phyloP scores from a whole-genome alignment of 2,113 vertebrate genomes.

The Sisor rabdophorus region DNA sequence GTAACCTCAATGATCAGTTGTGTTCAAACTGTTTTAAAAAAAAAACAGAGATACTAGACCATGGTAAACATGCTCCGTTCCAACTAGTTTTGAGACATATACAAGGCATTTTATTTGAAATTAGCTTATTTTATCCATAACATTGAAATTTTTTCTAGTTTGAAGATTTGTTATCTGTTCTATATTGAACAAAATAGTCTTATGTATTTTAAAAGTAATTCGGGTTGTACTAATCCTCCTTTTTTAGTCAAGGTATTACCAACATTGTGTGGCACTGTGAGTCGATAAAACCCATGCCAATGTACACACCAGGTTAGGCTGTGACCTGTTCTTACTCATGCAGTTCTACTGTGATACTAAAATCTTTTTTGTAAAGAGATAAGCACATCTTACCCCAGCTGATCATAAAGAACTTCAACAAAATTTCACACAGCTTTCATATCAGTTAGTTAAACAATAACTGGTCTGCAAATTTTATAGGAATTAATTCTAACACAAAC shows the following conservation, averaged over 20 bases:
- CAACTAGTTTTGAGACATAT: too few species aligned
- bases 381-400: constrained; percentile 19
- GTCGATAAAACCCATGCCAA: constrained; percentile 37
- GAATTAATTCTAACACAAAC: neutral
- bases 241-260: neutral
- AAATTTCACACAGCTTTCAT: neutral
- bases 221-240: neutral
- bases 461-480: constrained; percentile 6
- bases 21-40: too few species aligned
- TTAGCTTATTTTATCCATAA: too few species aligned
- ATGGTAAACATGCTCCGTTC: too few species aligned
- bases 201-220: too few species aligned
- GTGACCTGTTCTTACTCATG: constrained; percentile 43
- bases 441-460: constrained; percentile 17
- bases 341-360: constrained; percentile 35
- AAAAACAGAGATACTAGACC: too few species aligned
- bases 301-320: constrained; percentile 23
- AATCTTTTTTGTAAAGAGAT: constrained; percentile 38
- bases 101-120: too few species aligned
- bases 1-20: too few species aligned
- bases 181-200: too few species aligned
- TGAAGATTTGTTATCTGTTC: too few species aligned
- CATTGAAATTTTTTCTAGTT: too few species aligned
- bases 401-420: constrained; percentile 13
- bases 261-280: neutral